Percentiles rank a stretch among this genome's conserved stretches.
Conservation (phyloP, 2,888 invertebrate genomes). For the Cantharis rustica region DNA sequence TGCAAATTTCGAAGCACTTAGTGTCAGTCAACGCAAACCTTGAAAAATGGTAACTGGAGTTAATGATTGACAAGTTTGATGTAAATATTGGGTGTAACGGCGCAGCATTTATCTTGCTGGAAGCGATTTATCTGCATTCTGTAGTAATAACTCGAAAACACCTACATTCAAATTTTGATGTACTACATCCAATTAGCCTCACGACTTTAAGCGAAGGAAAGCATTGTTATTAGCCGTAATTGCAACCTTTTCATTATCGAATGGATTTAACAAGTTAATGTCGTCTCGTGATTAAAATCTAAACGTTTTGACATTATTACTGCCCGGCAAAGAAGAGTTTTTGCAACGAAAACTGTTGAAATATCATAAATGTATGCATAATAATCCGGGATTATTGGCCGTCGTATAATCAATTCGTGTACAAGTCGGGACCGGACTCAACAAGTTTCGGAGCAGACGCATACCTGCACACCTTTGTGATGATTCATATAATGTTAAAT, state of each 20-base stretch:
- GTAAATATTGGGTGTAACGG: neutral
- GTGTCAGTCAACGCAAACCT: neutral
- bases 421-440: slow-evolving; percentile 9
- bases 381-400: slow-evolving; percentile 25
- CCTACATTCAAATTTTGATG: neutral
- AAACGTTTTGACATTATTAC: neutral
- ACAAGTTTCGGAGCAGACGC: slow-evolving; percentile 17
- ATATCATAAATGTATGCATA: slow-evolving; percentile 13
- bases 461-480: slow-evolving; percentile 20
- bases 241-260: neutral
- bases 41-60: neutral
- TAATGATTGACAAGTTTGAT: neutral
- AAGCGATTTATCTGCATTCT: neutral
- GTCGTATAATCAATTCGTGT: slow-evolving; percentile 1
- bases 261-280: neutral
- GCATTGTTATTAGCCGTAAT: neutral
- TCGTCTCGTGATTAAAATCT: neutral
- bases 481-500: slow-evolving; percentile 26
- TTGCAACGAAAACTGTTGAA: neutral
- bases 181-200: neutral
- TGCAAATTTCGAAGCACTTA: neutral
- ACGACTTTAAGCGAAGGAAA: neutral
- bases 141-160: neutral
- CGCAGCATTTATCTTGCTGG: neutral
- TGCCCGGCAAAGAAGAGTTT: neutral